Evolutionary conservation across 2,888 invertebrate species (phyloP), one percentile per base, ranked within the genome.

Genomic region (Tenthredo distinguenda): DNA sequence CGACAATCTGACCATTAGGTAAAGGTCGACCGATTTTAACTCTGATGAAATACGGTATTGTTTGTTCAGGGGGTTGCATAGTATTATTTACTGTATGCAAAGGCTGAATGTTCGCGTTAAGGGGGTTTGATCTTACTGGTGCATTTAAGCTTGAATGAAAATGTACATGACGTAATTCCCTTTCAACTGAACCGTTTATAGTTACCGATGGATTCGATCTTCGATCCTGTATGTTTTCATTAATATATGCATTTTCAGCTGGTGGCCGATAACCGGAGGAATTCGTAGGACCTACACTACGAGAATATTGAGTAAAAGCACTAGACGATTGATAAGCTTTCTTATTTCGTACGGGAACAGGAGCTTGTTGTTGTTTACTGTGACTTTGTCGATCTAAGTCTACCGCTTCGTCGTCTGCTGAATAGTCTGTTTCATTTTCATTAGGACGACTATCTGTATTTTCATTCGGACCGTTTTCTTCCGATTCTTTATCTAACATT

Each of bases 151-250:
- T 55, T 9, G 77, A 4, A 7, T 77, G 50, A 31, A 50, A 77
- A 55, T 77, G 77, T 77, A 77, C 77, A 6, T 77, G 77, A 0
- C 77, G 77, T 77, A 55, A 77, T 31, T 47, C 55, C 6, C 77
- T 55, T 47, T 77, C 50, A 3, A 55, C n/a, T 2, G 55, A 77
- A 77, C 77, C 77, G 18, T n/a, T 31, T 77, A 18, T 31, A 9
- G 1, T 55, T 55, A 34, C 15, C n/a, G 47, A 5, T 6, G 76
- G 21, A 26, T 47, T 76, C 26, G n/a, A 50, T 31, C 77, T 77
- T 77, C 55, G 77, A 77, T 55, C 9, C 7, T 5, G 55, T 50
- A 0, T 1, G 10, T 47, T 77, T 50, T 4, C 2, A 5, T 55
- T 31, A 2, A 18, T 18, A 18, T 9, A 15, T 4, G 2, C 5